Evolutionary conservation across 2,797 vertebrate species (phyloP), one percentile per base, ranked within the genome.

Genomic region (Sylvia borin): DNA sequence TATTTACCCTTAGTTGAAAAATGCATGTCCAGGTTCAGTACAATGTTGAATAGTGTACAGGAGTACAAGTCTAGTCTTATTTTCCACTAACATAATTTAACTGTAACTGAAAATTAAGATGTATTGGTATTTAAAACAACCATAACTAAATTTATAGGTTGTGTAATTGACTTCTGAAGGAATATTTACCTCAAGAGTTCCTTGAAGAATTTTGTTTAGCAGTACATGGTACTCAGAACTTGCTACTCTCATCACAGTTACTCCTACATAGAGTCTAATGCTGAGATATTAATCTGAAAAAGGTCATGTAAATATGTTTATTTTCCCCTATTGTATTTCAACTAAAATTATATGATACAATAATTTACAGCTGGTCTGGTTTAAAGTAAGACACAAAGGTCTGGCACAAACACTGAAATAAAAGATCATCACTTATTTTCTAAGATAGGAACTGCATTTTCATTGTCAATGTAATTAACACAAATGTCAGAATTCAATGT

Each of bases 321-420:
- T 73, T 94, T 93, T 70, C 29, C n/a, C 10, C 24, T 45, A 85
- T 71, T 97, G 50, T 87, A 74, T 95, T 90, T 96, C 78, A 95
- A 36, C 47, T 93, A 78, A 92, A 97, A 97, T 97, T 93, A 95
- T 68, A 88, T 17, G 50, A 97, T 70, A 66, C 88, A 95, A 76
- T 95, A 92, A 91, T 95, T 97, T 94, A 95, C 47, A 90, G 68
- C 94, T 96, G 83, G 77, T 96, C 95, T 97, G 22, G 68, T 96
- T 96, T 97, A 96, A 79, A 92, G 54, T 94, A 97, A 97, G 94
- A 88, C 68, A 61, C 67, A 95, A 92, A 95, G 51, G 16, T 85
- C 85, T 95, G 73, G 71, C 42, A 95, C 80, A 97, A 95, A 95
- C 57, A 96, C 61, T 84, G 64, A 93, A 91, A 95, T 82, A 82